Evolutionary conservation across 2,797 vertebrate genomes (phyloP), one percentile per base, ranked within the genome.

Genomic region (Australoheros facetus): DNA sequence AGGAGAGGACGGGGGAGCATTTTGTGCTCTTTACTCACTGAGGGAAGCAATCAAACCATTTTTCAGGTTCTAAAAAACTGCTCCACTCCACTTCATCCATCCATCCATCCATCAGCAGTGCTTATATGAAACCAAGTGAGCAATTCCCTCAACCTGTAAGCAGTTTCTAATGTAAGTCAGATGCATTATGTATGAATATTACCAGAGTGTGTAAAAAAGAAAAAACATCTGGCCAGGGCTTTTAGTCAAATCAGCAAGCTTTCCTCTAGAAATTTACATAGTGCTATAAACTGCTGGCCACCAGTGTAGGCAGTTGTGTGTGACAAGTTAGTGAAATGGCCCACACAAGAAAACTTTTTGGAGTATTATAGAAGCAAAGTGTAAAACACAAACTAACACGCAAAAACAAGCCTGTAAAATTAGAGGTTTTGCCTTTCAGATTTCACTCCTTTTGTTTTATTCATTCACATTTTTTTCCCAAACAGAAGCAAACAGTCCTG

Each of bases 181-280:
- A 92, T 94, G 79, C 86, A 94, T 93, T 92, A 94, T 95, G 88
- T 72, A 93, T 93, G 89, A 89, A 78, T 82, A 87, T 80, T 75
- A 76, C 85, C 83, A 62, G 73, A 85, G 78, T 81, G 55, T 75
- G 26, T 81, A 56, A 74, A 90, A 89, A 45, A 23, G 10, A 64
- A 64, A 42, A 45, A 76, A 79, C 58, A 83, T 78, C 80, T 56
- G 69, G 79, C 56, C 30, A 62, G 6, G 3, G 89, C 91, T 93
- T 94, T 92, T 91, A 94, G 90, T 92, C 85, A 92, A 93, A 94
- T 92, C 88, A 89, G 87, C 90, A 90, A 81, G 71, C 81, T 87
- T 90, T 80, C 58, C 78, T 77, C 74, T 57, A 23, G 23, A 23
- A 64, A 89, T 93, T 66, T 92, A 85, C 89, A 93, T 86, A 74